Evolutionary conservation across 1,140 invertebrate genomes (phyloP), one percentile per base, ranked within the genome.

Genomic region (Drosophila serrata): DNA sequence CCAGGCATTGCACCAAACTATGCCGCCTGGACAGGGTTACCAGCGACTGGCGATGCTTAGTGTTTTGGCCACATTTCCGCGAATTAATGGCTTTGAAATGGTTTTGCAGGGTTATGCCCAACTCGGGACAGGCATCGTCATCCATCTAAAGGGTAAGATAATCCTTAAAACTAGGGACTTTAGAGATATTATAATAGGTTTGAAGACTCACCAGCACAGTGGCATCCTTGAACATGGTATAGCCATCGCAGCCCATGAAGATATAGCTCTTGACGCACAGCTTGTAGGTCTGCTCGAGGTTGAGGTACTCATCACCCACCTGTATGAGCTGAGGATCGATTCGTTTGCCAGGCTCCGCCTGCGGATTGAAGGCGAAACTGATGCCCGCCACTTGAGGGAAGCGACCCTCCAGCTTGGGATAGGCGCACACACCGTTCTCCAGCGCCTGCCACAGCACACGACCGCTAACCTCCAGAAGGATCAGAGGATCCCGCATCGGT

Each of bases 71-170:
- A 64, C 94, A 93, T 79, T 95, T 95, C 13, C 96, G 93, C 68
- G 97, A 95, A 92, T 97, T 95, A 64, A 98, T 97, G 6, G 97
- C 95, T 62, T 96, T 95, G 93, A 98, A 98, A 93, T 98, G 97
- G 93, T 98, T 98, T 93, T 97, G 96, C 42, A 98, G 94, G 2
- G 96, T 95, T 70, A 97, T 95, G 13, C 96, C 96, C 46, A 98
- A 92, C 85, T 97, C 96, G 0, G 97, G 96, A 84, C 97, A 97
- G 91, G 96, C 95, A 85, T 98, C 97, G 60, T 97, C 96, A 82
- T 95, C 95, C 48, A 97, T 94, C 96, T 97, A 81, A 3, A 80
- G 12, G 0, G 3, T 3, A 75, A 49, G 5, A 13, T 19, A 11
- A 27, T 13, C n/a, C 6, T 35, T 22, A 15, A 7, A 53, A 9